phyloP scores from a whole-genome alignment of 2,888 invertebrate genomes.

The Papilio demoleus region DNA sequence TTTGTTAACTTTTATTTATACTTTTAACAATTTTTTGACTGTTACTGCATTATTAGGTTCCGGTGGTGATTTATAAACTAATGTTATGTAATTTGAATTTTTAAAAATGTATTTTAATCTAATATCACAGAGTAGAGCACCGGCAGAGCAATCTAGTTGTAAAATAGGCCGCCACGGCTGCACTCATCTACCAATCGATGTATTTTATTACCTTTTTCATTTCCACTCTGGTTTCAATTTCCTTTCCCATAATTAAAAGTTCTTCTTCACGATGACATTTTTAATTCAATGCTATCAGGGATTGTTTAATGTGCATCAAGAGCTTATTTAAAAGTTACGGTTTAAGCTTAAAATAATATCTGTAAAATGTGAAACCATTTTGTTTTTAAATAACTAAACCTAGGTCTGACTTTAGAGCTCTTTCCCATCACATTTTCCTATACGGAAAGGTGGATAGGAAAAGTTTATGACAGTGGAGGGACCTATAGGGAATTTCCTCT shows the following conservation, averaged over 20 bases:
- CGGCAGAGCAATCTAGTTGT: slow-evolving; percentile 32
- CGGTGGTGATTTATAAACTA: background rate
- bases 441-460: too few species aligned
- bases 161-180: slow-evolving; percentile 42
- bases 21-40: too few species aligned
- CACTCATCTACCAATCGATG: slow-evolving; percentile 78
- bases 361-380: too few species aligned
- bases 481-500: too few species aligned
- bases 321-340: background rate
- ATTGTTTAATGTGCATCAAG: slow-evolving; percentile 17
- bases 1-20: too few species aligned
- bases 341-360: too few species aligned
- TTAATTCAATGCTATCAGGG: slow-evolving; percentile 14
- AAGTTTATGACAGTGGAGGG: too few species aligned
- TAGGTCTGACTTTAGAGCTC: too few species aligned
- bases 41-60: too few species aligned
- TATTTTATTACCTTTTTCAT: slow-evolving; percentile 83
- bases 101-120: slow-evolving; percentile 29
- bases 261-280: slow-evolving; percentile 49
- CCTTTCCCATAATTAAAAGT: slow-evolving; percentile 78
- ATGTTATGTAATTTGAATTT: background rate
- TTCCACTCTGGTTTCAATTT: slow-evolving; percentile 83
- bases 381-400: too few species aligned
- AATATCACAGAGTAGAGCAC: background rate
- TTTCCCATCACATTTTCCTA: too few species aligned